These are phyloP conservation scores for Hedychridium roseum DNA, from an alignment of 2,888 invertebrate species.

Conservation along the genomic window DNA sequence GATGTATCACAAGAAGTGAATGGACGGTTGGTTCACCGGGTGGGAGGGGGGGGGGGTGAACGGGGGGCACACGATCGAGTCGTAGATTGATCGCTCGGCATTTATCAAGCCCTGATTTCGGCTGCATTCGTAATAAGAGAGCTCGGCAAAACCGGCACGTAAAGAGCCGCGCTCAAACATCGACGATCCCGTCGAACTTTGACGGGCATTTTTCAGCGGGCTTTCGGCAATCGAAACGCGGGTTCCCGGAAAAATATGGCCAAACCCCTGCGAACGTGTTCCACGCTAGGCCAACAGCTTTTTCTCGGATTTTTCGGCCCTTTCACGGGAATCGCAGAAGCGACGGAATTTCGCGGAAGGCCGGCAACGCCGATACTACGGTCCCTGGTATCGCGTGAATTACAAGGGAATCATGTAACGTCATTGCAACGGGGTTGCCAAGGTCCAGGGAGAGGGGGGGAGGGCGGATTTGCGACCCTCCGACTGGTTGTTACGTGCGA, in stretches of 20 bases:
- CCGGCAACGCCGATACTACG: no score
- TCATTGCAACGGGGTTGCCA: constrained; percentile 21
- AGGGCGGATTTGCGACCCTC: background rate
- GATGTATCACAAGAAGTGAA: constrained; percentile 34
- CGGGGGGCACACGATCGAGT: background rate
- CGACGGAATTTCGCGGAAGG: constrained; percentile 19
- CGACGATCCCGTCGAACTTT: no score
- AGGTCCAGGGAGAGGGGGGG: constrained; percentile 6
- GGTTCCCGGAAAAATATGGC: no score
- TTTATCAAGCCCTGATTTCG: constrained; percentile 42
- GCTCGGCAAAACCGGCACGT: no score
- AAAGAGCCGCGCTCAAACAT: no score
- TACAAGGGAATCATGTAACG: constrained; percentile 37
- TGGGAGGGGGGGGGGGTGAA: constrained; percentile 3
- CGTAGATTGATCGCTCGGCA: constrained; percentile 20
- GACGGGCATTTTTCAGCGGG: no score
- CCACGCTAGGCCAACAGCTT: constrained; percentile 16
- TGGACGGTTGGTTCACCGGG: constrained; percentile 19
- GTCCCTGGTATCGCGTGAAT: constrained; percentile 30
- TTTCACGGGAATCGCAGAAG: constrained; percentile 15
- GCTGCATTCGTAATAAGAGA: constrained; percentile 34
- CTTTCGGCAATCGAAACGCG: no score
- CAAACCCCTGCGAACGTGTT: no score
- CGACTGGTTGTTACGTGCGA: constrained; percentile 32
- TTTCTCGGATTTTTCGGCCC: constrained; percentile 19